These are phyloP conservation scores for Conus canariensis DNA, from an alignment of 2,888 invertebrate species.

Conservation along the genomic window DNA sequence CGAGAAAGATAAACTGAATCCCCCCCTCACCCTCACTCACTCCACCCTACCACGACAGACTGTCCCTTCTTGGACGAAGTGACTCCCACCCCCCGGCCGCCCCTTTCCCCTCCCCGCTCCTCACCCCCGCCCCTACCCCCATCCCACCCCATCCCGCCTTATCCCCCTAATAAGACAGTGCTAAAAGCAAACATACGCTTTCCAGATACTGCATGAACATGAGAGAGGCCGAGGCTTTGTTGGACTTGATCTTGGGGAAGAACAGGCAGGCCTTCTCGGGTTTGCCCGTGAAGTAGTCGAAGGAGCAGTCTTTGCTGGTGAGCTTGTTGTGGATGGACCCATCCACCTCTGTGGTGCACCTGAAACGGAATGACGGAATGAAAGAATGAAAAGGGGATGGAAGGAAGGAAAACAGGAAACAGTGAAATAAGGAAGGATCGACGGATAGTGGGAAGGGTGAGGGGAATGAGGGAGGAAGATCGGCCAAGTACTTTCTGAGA, in stretches of 20 bases:
- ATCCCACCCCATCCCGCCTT: too few species aligned
- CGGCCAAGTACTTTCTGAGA: too few species aligned
- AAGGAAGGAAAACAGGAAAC: neutral
- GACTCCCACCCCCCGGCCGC: too few species aligned
- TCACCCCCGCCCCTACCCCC: too few species aligned
- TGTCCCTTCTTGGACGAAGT: too few species aligned
- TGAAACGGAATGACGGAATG: conserved; percentile 24
- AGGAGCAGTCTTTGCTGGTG: conserved; percentile 49
- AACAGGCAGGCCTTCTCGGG: conserved; percentile 52
- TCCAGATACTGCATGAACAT: conserved; percentile 58
- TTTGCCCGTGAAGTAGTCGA: conserved; percentile 53
- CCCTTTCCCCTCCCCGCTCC: too few species aligned
- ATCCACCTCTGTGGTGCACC: conserved; percentile 51
- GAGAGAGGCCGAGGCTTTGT: conserved; percentile 51
- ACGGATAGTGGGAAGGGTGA: neutral
- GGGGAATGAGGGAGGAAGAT: neutral
- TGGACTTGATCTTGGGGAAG: conserved; percentile 53
- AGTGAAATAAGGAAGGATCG: neutral
- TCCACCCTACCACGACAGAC: too few species aligned
- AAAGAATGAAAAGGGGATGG: neutral
- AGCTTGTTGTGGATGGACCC: conserved; percentile 50
- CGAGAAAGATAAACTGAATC: too few species aligned
- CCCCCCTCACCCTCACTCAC: too few species aligned
- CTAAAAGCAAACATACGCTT: conserved; percentile 45
- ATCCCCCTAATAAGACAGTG: too few species aligned